These are phyloP conservation scores for Eupithecia subfuscata DNA, from an alignment of 2,888 invertebrate genomes.

Conservation along the genomic window DNA sequence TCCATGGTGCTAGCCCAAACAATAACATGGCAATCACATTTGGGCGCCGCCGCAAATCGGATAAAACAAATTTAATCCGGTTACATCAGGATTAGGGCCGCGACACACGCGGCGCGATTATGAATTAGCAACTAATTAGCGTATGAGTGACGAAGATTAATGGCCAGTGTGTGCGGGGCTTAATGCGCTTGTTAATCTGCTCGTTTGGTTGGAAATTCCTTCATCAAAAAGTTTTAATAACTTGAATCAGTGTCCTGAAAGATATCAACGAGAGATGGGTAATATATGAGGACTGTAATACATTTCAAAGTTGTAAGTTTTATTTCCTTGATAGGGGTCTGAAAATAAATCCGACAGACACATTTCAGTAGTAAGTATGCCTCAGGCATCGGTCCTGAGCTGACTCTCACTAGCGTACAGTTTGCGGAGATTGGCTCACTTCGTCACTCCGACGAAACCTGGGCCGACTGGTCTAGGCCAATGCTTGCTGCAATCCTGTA, in stretches of 20 bases:
- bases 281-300: background rate
- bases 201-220: conserved; percentile 21
- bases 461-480: background rate
- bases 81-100: conserved; percentile 31
- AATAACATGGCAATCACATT: conserved; percentile 22
- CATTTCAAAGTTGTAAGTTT: background rate
- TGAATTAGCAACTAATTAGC: conserved; percentile 61
- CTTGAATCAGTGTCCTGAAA: conserved; percentile 2
- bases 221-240: conserved; percentile 12
- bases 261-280: conserved; percentile 1
- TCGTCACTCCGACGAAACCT: background rate
- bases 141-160: conserved; percentile 58
- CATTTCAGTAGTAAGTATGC: background rate
- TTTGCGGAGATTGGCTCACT: background rate
- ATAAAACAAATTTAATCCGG: conserved; percentile 32
- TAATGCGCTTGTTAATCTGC: conserved; percentile 50
- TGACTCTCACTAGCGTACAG: background rate
- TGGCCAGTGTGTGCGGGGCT: conserved; percentile 48
- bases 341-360: background rate
- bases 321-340: background rate
- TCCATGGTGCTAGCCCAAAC: background rate
- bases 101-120: conserved; percentile 49
- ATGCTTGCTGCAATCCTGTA: background rate
- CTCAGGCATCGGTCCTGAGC: background rate
- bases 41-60: conserved; percentile 27